Evolutionary conservation across 2,888 invertebrate species (phyloP), one percentile per base, ranked within the genome.

Genomic region (Xestia c-nigrum): DNA sequence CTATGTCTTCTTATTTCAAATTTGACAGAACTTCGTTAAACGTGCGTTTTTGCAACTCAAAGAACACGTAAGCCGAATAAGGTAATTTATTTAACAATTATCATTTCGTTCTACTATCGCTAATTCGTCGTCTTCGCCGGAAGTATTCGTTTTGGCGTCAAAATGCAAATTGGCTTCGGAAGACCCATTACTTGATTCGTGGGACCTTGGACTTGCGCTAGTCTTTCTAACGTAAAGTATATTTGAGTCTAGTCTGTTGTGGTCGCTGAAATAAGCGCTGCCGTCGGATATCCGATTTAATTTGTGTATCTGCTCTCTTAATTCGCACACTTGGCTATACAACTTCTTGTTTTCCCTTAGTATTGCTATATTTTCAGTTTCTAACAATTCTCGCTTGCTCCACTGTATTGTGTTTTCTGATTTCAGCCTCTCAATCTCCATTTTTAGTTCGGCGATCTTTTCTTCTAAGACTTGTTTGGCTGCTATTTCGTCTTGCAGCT

Each of bases 391-490:
- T 7, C 99, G 96, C 93, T 99, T 98, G 31, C 98, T 99, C 99
- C 99, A 99, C 92, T 99, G 99, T 1, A 98, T 98, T 0, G 99
- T 99, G 94, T 99, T 99, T 95, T 99, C 99, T 0, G 98, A 98
- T 95, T 99, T 99, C 21, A 99, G 96, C 87, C 98, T 97, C 92
- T 99, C 99, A 87, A 99, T 94, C 97, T 99, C 95, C 92, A 96
- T 96, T 90, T 93, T 95, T 21, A 91, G 86, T 83, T 96, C 96
- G 0, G 96, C 95, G 40, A 95, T 93, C 81, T 94, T 95, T 78
- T 96, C 96, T 86, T 96, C 96, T 73, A 96, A 74, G 3, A 96
- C 96, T 86, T 96, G 96, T 86, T 96, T 96, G 1, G 95, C 95
- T 64, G 96, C 96, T 71, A 95, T 90, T 88, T 96, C 96, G 78